phyloP scores from a whole-genome alignment of 37 sponge, comb jelly and placozoan genomes.

The Amphimedon queenslandica region DNA sequence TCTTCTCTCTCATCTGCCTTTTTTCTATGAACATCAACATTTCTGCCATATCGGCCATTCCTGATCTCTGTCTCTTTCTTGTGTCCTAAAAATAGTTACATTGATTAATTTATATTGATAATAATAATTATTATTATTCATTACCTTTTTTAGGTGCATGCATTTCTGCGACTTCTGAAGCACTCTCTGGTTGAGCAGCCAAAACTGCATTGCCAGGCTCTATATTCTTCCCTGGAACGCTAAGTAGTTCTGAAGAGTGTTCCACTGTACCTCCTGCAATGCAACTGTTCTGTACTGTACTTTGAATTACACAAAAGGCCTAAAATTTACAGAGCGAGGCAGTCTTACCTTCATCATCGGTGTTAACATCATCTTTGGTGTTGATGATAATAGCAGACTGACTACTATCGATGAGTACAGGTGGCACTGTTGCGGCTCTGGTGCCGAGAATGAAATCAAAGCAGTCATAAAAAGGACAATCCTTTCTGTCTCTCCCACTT shows the following conservation, averaged over 20 bases:
- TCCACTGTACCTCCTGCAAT: no score
- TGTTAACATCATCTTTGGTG: background rate
- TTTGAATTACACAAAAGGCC: no score
- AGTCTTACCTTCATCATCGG: no score
- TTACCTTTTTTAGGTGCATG: background rate
- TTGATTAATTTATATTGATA: no score
- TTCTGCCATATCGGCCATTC: background rate
- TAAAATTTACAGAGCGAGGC: no score
- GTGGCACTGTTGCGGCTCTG: conserved; percentile 5
- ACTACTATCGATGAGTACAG: conserved; percentile 1
- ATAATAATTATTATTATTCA: no score
- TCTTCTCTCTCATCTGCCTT: background rate
- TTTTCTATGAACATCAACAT: no score
- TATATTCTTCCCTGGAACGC: background rate
- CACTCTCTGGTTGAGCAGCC: background rate
- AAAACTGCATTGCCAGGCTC: background rate
- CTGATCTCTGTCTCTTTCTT: no score
- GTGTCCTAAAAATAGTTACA: no score
- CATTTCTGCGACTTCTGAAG: background rate
- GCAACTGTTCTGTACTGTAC: no score
- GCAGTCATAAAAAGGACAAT: conserved; percentile 3
- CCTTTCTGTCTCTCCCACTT: background rate
- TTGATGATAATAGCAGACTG: background rate
- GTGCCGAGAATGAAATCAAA: conserved; percentile 3
- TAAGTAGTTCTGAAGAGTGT: no score